Evolutionary conservation across 2,888 invertebrate genomes (phyloP).

Genomic region (Synanthedon vespiformis): DNA sequence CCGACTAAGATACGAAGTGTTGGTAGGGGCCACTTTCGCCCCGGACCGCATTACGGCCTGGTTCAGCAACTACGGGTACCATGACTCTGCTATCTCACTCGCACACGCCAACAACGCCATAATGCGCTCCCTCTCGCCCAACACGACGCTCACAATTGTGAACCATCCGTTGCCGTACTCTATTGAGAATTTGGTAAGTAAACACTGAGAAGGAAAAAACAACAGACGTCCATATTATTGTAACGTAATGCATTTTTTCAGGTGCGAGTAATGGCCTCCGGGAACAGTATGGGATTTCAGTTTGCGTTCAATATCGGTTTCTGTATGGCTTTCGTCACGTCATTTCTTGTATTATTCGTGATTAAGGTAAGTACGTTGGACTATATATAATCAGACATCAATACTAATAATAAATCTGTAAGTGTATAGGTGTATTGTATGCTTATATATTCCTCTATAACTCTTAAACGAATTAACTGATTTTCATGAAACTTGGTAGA

Average conservation of each 20-base stretch:
- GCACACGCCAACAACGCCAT: conserved; percentile 75
- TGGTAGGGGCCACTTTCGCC: conserved; percentile 71
- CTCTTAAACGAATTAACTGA: no score
- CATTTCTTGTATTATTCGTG: conserved; percentile 73
- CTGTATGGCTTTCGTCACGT: conserved; percentile 80
- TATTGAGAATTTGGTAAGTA: conserved; percentile 67
- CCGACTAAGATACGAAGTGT: conserved; percentile 60
- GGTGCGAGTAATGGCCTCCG: conserved; percentile 57
- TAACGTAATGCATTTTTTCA: conserved; percentile 15
- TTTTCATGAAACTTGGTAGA: no score
- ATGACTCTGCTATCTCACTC: conserved; percentile 78
- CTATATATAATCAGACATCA: no score
- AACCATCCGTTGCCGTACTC: conserved; percentile 81
- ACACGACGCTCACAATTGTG: conserved; percentile 53
- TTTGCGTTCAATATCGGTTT: conserved; percentile 81
- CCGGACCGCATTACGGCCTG: conserved; percentile 69
- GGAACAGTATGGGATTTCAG: conserved; percentile 66
- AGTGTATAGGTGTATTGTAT: no score
- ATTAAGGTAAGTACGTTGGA: conserved; percentile 49
- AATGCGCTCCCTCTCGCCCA: conserved; percentile 53
- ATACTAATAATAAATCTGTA: no score
- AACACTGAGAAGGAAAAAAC: not conserved
- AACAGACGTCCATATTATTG: no score
- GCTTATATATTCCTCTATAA: no score
- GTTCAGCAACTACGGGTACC: conserved; percentile 85